phyloP scores from a whole-genome alignment of 2,797 vertebrate species.

The Rhinella marina region DNA sequence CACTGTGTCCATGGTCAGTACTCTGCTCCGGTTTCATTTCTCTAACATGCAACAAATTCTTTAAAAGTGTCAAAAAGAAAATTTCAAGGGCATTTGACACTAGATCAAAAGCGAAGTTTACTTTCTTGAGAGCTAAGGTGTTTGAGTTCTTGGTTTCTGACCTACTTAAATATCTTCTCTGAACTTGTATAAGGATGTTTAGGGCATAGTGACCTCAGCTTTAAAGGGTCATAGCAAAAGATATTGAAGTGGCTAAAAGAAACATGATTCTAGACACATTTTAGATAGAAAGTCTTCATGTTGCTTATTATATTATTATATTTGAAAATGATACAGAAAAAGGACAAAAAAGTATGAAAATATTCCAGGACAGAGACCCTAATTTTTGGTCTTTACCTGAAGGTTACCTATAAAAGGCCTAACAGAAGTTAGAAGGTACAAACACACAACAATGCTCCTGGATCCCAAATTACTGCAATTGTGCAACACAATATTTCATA shows the following conservation, averaged over 20 bases:
- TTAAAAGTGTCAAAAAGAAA: neutral
- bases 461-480: neutral
- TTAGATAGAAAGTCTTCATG: neutral
- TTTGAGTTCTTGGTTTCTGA: neutral
- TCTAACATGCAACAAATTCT: neutral
- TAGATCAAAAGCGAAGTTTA: neutral
- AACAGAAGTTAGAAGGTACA: too few relatives aligned
- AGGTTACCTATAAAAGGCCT: too few relatives aligned
- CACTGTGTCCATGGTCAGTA: neutral
- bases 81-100: neutral
- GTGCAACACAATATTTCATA: neutral
- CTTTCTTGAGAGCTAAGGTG: neutral
- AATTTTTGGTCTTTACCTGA: too few relatives aligned
- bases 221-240: neutral
- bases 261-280: neutral
- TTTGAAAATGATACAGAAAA: neutral
- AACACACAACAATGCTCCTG: too few relatives aligned
- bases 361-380: too few relatives aligned
- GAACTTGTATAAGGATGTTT: neutral
- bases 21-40: neutral
- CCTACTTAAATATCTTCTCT: slow-evolving; percentile 1
- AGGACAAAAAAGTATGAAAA: neutral
- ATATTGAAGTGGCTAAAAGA: neutral
- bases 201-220: neutral
- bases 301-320: neutral